Evolutionary conservation across 2,888 invertebrate genomes (phyloP).

Genomic region (Panopea generosa): DNA sequence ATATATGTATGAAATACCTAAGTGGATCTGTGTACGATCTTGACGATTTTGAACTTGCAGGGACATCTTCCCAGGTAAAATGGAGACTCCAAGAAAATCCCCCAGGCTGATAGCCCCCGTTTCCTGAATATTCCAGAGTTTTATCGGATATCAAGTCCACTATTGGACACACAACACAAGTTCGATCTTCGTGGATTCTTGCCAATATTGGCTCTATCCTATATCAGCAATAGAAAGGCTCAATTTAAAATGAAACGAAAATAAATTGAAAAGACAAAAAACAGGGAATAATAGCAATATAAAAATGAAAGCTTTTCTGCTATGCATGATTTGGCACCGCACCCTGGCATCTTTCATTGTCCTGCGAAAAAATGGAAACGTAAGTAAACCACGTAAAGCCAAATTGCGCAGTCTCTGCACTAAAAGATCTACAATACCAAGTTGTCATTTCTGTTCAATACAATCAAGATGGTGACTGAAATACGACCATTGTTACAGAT

Average conservation of each 20-base stretch:
- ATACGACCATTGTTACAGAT: no score
- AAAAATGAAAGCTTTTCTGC: no score
- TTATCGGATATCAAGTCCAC: constrained; percentile 96
- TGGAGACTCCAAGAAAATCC: constrained; percentile 89
- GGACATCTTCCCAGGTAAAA: constrained; percentile 91
- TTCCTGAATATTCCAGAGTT: constrained; percentile 86
- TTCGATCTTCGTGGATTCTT: constrained; percentile 91
- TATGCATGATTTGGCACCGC: no score
- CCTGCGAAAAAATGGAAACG: no score
- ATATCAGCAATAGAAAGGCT: constrained; percentile 5
- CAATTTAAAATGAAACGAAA: constrained; percentile 7
- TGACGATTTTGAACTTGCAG: constrained; percentile 64
- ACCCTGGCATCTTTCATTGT: no score
- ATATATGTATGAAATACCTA: no score
- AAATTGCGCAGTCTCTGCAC: no score
- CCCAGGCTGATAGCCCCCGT: constrained; percentile 80
- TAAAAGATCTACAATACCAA: no score
- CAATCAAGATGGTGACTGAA: no score
- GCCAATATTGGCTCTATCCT: constrained; percentile 94
- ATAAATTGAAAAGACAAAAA: not conserved
- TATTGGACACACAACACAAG: constrained; percentile 95
- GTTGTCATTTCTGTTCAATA: no score
- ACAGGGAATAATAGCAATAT: no score
- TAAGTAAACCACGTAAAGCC: no score
- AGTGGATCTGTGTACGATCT: constrained; percentile 78